phyloP scores from a whole-genome alignment of 2,113 vertebrate species.

The Saguinus midas region DNA sequence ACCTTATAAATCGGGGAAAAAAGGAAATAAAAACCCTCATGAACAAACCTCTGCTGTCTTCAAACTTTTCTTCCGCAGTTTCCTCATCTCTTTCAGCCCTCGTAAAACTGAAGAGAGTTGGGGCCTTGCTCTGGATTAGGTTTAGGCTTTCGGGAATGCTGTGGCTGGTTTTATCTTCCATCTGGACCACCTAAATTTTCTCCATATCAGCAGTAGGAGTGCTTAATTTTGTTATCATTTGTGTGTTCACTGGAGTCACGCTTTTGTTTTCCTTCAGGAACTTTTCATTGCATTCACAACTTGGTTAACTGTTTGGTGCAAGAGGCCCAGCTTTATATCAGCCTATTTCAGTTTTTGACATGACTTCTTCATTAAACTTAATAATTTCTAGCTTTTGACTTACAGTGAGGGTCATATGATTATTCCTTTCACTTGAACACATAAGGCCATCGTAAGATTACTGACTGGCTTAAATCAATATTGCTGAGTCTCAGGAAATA shows the following conservation, averaged over 20 bases:
- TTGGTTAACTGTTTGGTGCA: background rate
- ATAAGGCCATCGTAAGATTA: background rate
- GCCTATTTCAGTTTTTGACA: background rate
- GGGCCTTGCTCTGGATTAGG: background rate
- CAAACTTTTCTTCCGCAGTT: background rate
- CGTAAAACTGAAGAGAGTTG: background rate
- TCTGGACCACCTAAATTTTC: background rate
- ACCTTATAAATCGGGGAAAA: background rate
- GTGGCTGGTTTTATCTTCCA: background rate
- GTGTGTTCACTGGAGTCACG: background rate
- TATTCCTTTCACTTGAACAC: background rate
- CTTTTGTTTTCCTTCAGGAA: background rate
- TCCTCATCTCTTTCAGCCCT: background rate
- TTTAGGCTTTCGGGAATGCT: background rate
- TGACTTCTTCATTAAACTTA: background rate
- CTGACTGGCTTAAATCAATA: background rate
- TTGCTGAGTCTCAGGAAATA: background rate
- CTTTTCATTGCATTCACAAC: background rate
- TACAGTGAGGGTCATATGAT: background rate
- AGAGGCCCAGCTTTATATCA: background rate
- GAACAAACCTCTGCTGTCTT: background rate
- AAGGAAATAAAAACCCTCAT: background rate
- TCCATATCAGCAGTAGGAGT: background rate
- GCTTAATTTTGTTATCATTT: background rate
- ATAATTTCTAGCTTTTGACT: background rate